Percentiles rank a stretch among this genome's conserved stretches.
Evolutionary conservation across 2,888 invertebrate species (phyloP).

Genomic region (Cosmia trapezina): DNA sequence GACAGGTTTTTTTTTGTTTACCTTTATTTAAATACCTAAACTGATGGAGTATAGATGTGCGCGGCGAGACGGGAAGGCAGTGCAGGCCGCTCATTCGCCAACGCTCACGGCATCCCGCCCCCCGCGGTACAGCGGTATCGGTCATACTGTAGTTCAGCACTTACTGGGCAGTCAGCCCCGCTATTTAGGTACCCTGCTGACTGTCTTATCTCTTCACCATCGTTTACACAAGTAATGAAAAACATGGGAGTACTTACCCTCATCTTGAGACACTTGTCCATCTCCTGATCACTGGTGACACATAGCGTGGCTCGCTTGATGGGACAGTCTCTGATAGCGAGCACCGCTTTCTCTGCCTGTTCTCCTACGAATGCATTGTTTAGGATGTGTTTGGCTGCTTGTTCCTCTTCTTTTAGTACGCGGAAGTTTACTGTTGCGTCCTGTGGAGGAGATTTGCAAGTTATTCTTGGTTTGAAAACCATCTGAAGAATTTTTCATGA

Average conservation of each 20-base stretch:
- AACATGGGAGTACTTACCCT: conserved; percentile 82
- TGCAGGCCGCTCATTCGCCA: too few relatives aligned
- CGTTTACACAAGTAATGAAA: too few relatives aligned
- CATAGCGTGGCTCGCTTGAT: conserved; percentile 96
- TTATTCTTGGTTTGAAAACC: neutral
- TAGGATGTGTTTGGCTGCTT: conserved; percentile 94
- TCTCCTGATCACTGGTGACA: conserved; percentile 97
- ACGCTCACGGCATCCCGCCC: too few relatives aligned
- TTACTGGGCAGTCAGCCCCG: too few relatives aligned
- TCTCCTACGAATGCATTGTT: conserved; percentile 91
- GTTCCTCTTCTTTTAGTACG: conserved; percentile 93
- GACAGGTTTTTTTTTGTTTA: too few relatives aligned
- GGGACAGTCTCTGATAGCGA: conserved; percentile 95
- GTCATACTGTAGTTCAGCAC: too few relatives aligned
- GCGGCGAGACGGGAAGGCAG: too few relatives aligned
- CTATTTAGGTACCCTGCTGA: too few relatives aligned
- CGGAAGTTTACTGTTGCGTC: conserved; percentile 93
- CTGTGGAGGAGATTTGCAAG: conserved; percentile 82
- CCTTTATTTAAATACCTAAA: too few relatives aligned
- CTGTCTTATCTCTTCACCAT: too few relatives aligned
- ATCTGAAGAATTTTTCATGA: neutral
- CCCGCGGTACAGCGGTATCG: too few relatives aligned
- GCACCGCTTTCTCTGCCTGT: conserved; percentile 92
- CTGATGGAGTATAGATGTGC: too few relatives aligned
- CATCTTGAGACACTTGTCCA: conserved; percentile 98